Evolutionary conservation across 2,113 vertebrate genomes (phyloP), one percentile per base, ranked within the genome.

Genomic region (Talpa occidentalis): DNA sequence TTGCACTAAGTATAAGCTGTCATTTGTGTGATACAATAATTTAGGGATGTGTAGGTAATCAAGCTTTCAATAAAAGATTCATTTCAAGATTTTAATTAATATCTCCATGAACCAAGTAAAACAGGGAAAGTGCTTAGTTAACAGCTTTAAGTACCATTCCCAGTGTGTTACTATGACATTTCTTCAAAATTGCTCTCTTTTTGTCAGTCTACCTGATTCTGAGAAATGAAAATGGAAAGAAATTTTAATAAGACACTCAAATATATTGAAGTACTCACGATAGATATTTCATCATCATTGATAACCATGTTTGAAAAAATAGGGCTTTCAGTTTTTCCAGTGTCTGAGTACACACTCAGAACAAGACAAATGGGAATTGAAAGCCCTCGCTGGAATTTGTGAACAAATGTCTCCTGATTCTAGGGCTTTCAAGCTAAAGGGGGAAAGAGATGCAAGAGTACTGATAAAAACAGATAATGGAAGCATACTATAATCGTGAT

Each of bases 1-100:
- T 70, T 87, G 86, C 44, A 80, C 69, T 96, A 90, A 96, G 22
- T 85, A 64, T 85, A 92, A 91, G 7, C 44, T 96, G 67, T 54
- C 88, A 88, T 95, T 92, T 56, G 24, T n/a, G 35, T 72, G 77
- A 95, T 72, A 56, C 42, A 82, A 37, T 96, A 81, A 94, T 90
- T 95, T 91, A 93, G 30, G 60, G 28, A 85, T 93, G 5, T 54
- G 37, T 47, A 26, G 15, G 24, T 21, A 94, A 93, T 90, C 62
- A 95, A 89, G 10, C 30, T 81, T 66, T 60, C 59, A 90, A 70
- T 77, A 92, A 32, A 6, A 4, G 42, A 88, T 30, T 76, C 77
- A 12, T 66, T 83, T 95, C 11, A n/a, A 91, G 72, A 94, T 78
- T 80, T 24, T 35, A 54, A 30, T 72, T 62, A 49, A n/a, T 87